Conservation (phyloP, 2,888 invertebrate genomes). For the Schrankia costaestrigalis region DNA sequence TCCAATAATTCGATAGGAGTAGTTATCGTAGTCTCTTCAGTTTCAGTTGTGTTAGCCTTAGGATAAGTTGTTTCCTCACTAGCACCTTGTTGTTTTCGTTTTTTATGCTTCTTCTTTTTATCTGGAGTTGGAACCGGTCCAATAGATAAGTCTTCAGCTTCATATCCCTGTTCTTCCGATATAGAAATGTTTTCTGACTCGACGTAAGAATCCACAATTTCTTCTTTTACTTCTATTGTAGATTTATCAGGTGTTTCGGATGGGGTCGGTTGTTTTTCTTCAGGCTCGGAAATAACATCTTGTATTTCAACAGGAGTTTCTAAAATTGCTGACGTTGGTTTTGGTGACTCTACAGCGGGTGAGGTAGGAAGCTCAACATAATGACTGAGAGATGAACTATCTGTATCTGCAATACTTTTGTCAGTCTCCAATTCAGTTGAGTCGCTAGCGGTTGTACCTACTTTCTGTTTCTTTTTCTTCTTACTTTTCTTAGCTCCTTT, state of each 20-base stretch:
- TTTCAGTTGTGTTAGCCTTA: conserved; percentile 59
- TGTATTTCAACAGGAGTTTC: conserved; percentile 19
- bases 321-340: conserved; percentile 48
- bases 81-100: conserved; percentile 53
- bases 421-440: conserved; percentile 55
- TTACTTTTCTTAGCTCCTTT: conserved; percentile 79
- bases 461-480: conserved; percentile 84
- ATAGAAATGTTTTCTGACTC: conserved; percentile 62
- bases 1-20: conserved; percentile 51
- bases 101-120: conserved; percentile 78
- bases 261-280: background rate
- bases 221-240: conserved; percentile 24
- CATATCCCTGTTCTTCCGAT: conserved; percentile 84
- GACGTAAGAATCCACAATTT: conserved; percentile 64
- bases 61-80: conserved; percentile 71
- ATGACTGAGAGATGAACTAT: conserved; percentile 68
- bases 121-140: conserved; percentile 44
- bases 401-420: conserved; percentile 58
- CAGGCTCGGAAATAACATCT: background rate
- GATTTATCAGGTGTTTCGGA: background rate
- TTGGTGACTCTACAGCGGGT: conserved; percentile 72
- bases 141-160: conserved; percentile 84
- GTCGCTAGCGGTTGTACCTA: conserved; percentile 51
- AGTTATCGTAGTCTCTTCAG: conserved; percentile 55
- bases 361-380: conserved; percentile 69